Conservation (phyloP, 2,888 invertebrate genomes). For the Andrena dorsata region DNA sequence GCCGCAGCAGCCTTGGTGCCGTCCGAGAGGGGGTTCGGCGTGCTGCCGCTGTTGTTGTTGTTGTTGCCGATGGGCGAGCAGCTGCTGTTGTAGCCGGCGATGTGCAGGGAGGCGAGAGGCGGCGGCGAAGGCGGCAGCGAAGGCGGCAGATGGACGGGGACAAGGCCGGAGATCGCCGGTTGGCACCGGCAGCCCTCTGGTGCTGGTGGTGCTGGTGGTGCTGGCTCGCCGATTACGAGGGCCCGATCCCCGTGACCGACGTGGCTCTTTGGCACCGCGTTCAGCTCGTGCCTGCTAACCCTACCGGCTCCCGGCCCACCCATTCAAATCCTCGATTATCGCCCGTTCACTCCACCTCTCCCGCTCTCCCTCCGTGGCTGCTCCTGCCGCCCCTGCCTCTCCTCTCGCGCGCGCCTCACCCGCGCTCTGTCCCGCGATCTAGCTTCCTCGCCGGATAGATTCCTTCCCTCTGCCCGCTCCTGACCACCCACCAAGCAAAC, state of each 20-base stretch:
- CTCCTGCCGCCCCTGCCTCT: constrained; percentile 30
- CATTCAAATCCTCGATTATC: constrained; percentile 82
- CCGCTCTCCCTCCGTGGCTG: constrained; percentile 57
- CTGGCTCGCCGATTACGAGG: constrained; percentile 81
- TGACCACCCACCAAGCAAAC: too few relatives aligned
- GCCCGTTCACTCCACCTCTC: constrained; percentile 78
- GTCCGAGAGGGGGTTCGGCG: constrained; percentile 68
- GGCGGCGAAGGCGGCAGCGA: constrained; percentile 75
- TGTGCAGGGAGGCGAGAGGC: constrained; percentile 69
- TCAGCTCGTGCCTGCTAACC: constrained; percentile 83
- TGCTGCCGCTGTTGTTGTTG: constrained; percentile 54
- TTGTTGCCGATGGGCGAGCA: constrained; percentile 45
- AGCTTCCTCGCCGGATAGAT: not conserved
- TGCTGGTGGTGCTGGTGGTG: constrained; percentile 61
- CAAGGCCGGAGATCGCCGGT: constrained; percentile 45
- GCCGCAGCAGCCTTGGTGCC: constrained; percentile 73
- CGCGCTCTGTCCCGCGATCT: not conserved
- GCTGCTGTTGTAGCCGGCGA: constrained; percentile 53
- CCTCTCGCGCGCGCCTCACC: constrained; percentile 10
- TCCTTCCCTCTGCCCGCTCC: not conserved
- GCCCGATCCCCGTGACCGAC: constrained; percentile 80
- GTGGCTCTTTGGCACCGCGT: constrained; percentile 82
- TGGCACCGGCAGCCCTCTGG: constrained; percentile 75
- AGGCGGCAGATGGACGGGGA: constrained; percentile 72
- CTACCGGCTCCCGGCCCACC: constrained; percentile 83